Conservation (phyloP, 2,888 invertebrate species). For the Zootermopsis nevadensis region DNA sequence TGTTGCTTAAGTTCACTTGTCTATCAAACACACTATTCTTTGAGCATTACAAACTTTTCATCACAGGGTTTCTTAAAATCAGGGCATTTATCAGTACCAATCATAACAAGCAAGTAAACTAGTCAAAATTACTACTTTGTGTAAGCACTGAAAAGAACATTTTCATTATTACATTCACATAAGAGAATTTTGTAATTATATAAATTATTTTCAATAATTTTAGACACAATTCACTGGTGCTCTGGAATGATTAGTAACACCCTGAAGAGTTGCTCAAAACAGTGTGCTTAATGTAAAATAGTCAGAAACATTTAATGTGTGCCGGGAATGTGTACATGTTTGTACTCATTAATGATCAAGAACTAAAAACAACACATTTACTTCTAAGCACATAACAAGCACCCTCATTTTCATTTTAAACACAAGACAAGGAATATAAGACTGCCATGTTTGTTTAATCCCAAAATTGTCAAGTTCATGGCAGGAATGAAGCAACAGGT, state of each 20-base stretch:
- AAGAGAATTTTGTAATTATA: not conserved
- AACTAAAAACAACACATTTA: not conserved
- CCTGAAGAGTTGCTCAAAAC: not conserved
- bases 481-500: not conserved
- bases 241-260: slow-evolving; percentile 14
- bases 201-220: not conserved
- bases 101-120: not conserved
- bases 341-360: slow-evolving; percentile 16
- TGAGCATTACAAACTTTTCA: slow-evolving; percentile 42
- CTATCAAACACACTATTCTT: slow-evolving; percentile 46
- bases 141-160: not conserved
- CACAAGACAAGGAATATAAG: not conserved
- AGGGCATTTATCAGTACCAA: not conserved
- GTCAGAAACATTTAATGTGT: slow-evolving; percentile 36
- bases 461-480: not conserved
- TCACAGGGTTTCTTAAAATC: slow-evolving; percentile 34
- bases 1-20: slow-evolving; percentile 12
- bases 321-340: slow-evolving; percentile 35
- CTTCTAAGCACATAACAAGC: not conserved
- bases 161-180: not conserved
- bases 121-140: not conserved
- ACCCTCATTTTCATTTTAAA: not conserved
- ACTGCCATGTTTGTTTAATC: not conserved
- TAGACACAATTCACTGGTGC: not conserved
- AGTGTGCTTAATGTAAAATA: slow-evolving; percentile 12